Evolutionary conservation across 53 echinoderm and acorn worm species (phyloP).

Genomic region (Patiria pectinifera): DNA sequence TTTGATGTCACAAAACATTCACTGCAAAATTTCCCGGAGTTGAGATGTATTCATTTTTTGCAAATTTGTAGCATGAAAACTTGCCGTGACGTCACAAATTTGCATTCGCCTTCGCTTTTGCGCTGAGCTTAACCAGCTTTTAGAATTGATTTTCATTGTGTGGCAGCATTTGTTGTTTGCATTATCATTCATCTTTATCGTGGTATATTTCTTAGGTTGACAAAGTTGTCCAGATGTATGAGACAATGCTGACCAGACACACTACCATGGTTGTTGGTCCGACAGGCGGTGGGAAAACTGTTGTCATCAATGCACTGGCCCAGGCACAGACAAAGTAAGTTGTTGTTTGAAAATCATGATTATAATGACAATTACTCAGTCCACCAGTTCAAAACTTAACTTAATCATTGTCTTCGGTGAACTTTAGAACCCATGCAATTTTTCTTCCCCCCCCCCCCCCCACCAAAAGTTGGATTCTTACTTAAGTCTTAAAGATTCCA

Average conservation of each 20-base stretch:
- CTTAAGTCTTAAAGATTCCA: too few relatives aligned
- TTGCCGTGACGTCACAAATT: not conserved
- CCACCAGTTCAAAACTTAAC: not conserved
- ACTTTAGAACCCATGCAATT: not conserved
- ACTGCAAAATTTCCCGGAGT: too few relatives aligned
- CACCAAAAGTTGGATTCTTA: too few relatives aligned
- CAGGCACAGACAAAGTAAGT: constrained; percentile 99
- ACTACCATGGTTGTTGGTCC: constrained; percentile 99
- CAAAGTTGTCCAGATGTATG: constrained; percentile 99
- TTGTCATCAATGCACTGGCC: constrained; percentile 95
- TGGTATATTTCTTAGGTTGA: constrained; percentile 74
- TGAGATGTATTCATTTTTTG: too few relatives aligned
- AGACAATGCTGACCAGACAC: constrained; percentile 98
- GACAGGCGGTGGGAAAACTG: constrained; percentile 95
- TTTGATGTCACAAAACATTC: too few relatives aligned
- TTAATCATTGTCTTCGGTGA: not conserved
- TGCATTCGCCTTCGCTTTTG: too few relatives aligned
- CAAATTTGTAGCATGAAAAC: not conserved
- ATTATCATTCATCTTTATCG: not conserved
- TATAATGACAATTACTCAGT: too few relatives aligned
- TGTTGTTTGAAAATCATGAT: not conserved
- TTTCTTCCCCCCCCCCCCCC: not conserved
- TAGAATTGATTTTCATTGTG: not conserved
- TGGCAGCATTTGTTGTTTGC: not conserved
- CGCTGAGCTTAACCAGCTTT: too few relatives aligned